These are phyloP conservation scores for Latrodectus hesperus DNA, from an alignment of 2,888 invertebrate genomes.

Conservation along the genomic window DNA sequence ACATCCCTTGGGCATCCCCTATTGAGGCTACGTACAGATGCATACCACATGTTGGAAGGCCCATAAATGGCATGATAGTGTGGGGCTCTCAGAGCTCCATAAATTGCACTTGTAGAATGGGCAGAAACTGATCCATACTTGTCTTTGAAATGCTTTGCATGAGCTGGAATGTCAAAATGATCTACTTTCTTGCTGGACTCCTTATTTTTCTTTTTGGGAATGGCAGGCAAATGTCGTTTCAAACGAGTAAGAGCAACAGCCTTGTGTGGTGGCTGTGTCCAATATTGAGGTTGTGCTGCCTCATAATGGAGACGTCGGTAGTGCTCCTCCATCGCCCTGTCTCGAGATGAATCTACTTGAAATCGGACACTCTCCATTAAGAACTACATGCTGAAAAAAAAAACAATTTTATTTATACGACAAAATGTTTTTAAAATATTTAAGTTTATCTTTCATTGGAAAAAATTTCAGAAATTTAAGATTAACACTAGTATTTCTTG, in stretches of 20 bases:
- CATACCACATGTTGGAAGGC: constrained; percentile 58
- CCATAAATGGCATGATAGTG: constrained; percentile 62
- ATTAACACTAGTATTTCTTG: no score
- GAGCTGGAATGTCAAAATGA: constrained; percentile 49
- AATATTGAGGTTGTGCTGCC: constrained; percentile 37
- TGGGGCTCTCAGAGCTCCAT: constrained; percentile 61
- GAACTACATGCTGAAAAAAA: constrained; percentile 55
- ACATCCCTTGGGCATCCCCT: constrained; percentile 46
- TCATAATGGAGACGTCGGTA: constrained; percentile 66
- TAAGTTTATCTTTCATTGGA: neutral
- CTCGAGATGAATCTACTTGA: constrained; percentile 68
- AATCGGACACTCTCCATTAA: constrained; percentile 65
- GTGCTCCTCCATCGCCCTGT: constrained; percentile 65
- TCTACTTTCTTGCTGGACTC: constrained; percentile 36
- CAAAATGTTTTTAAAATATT: neutral
- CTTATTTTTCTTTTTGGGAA: constrained; percentile 68
- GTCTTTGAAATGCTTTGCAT: constrained; percentile 60
- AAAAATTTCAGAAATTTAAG: no score
- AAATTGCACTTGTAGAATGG: constrained; percentile 68
- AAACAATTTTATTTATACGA: neutral
- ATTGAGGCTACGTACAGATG: constrained; percentile 63
- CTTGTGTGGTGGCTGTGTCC: constrained; percentile 46
- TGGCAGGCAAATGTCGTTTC: constrained; percentile 69
- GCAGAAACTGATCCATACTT: constrained; percentile 68
- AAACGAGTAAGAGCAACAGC: constrained; percentile 70